Percentiles rank a stretch among this genome's conserved stretches.
Evolutionary conservation across 2,113 vertebrate genomes (phyloP).

Genomic region (Prionailurus viverrinus): DNA sequence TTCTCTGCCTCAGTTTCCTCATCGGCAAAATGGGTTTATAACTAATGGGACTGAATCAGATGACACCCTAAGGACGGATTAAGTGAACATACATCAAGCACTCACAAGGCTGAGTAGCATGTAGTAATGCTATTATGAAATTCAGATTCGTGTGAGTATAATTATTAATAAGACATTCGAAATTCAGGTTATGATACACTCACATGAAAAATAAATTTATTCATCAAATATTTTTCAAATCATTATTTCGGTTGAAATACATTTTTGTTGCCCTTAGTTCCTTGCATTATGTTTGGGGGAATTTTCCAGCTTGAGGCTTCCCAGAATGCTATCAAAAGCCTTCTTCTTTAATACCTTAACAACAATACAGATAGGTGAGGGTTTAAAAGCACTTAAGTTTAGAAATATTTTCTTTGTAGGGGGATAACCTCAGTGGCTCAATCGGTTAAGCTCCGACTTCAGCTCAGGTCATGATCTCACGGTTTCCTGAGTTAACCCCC

Average conservation of each 20-base stretch:
- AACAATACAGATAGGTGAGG: background rate
- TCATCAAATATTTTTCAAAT: constrained; percentile 55
- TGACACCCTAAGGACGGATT: background rate
- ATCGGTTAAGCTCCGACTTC: too few relatives aligned
- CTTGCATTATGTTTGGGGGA: background rate
- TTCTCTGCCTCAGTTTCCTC: background rate
- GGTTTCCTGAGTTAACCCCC: too few relatives aligned
- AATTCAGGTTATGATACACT: constrained; percentile 8
- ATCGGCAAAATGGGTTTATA: constrained; percentile 4
- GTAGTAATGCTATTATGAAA: background rate
- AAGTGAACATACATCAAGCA: background rate
- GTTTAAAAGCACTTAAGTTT: background rate
- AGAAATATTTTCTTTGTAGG: background rate
- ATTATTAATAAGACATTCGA: background rate
- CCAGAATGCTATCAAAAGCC: background rate
- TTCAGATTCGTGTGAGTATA: background rate
- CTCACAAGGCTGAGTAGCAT: background rate
- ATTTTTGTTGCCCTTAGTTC: constrained; percentile 50
- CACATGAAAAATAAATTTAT: constrained; percentile 29
- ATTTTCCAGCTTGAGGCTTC: constrained; percentile 14
- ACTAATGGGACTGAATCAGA: background rate
- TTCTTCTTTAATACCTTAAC: background rate
- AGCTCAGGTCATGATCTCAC: too few relatives aligned
- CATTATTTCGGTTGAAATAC: constrained; percentile 7
- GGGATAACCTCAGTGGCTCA: too few relatives aligned